phyloP scores from a whole-genome alignment of 2,113 vertebrate species.

The Tetrax tetrax region DNA sequence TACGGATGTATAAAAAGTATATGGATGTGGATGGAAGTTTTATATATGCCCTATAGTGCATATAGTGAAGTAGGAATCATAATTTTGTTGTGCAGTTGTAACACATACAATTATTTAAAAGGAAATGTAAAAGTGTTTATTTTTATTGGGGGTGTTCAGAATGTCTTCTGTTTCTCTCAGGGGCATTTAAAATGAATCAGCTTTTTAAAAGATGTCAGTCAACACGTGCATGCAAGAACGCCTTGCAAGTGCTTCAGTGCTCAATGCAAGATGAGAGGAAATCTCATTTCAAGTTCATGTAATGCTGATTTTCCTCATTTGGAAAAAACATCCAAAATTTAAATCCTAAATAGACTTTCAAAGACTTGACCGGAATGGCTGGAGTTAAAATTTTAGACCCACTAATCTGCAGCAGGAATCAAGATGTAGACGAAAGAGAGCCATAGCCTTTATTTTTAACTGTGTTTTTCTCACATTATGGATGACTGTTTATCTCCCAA shows the following conservation, averaged over 20 bases:
- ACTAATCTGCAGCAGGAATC: neutral
- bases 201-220: neutral
- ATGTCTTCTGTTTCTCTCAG: neutral
- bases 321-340: neutral
- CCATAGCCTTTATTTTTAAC: neutral
- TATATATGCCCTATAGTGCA: neutral
- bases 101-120: neutral
- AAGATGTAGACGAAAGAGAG: neutral
- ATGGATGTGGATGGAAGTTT: conserved; percentile 2
- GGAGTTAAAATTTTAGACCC: neutral
- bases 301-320: neutral
- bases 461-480: neutral
- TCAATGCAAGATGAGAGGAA: neutral
- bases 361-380: neutral
- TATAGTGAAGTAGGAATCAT: neutral
- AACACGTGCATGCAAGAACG: neutral
- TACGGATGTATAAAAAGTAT: neutral
- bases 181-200: neutral
- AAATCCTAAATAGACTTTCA: neutral
- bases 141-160: neutral
- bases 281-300: neutral
- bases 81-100: neutral
- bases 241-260: neutral
- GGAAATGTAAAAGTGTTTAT: neutral
- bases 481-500: neutral